Conservation (phyloP, 1,140 invertebrate species). For the Galleria mellonella region DNA sequence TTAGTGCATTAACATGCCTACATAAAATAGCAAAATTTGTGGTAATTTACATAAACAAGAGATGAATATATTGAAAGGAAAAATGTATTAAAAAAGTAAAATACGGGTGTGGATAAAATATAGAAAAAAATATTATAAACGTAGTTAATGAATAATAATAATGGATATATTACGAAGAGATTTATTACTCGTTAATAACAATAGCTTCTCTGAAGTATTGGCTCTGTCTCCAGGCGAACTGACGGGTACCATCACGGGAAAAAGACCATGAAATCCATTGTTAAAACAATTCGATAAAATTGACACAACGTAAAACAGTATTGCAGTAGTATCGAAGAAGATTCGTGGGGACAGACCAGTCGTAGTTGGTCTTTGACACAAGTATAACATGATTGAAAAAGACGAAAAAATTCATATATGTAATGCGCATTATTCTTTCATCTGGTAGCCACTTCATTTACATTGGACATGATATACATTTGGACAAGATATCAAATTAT, state of each 20-base stretch:
- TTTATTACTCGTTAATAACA: constrained; percentile 77
- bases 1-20: constrained; percentile 61
- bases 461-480: too few relatives aligned
- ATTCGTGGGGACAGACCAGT: constrained; percentile 9
- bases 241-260: constrained; percentile 75
- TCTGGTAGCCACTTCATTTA: too few relatives aligned
- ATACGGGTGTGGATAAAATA: constrained; percentile 59
- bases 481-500: too few relatives aligned
- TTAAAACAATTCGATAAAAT: constrained; percentile 45
- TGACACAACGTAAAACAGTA: constrained; percentile 25
- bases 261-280: constrained; percentile 61
- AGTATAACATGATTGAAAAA: not conserved
- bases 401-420: not conserved
- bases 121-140: constrained; percentile 60
- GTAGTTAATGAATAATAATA: constrained; percentile 54
- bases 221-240: constrained; percentile 96
- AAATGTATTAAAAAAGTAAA: constrained; percentile 66
- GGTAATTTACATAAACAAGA: constrained; percentile 43
- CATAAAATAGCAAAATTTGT: constrained; percentile 48
- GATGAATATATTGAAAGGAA: constrained; percentile 40
- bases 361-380: constrained; percentile 10
- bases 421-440: too few relatives aligned
- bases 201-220: constrained; percentile 96
- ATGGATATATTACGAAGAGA: constrained; percentile 70
- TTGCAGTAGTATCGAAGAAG: constrained; percentile 12